Base-by-base conservation (phyloP, 1,140 invertebrate genomes). In the Yoshiicerus persimilis region DNA sequence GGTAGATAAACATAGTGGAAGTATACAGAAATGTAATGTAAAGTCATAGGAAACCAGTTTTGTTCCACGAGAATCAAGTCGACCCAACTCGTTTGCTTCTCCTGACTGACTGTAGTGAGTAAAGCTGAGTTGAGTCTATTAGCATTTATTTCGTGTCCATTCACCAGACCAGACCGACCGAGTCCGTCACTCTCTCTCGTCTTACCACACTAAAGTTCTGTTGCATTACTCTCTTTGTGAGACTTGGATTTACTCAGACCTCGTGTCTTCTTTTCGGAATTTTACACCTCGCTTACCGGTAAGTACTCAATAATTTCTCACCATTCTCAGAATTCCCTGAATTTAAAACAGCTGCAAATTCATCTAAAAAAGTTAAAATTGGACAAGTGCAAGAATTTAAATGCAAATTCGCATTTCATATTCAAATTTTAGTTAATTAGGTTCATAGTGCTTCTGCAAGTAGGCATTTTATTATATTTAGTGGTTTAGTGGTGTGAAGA, bases 111-210 rank as follows among this genome's bases (percentile, higher is more conserved):
- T 80, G 75, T 36, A 36, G 34, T 38, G 75, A 80, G 75, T 80
- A 23, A 66, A 80, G 70, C 20, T 75, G 30, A 36, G 75, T 80
- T 34, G 32, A 80, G 75, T 80, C 75, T 80, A 80, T 80, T 80
- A 80, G 75, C 75, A 80, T 80, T 80, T 80, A 80, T 80, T 80
- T 80, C 75, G 75, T 80, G 75, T 80, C 75, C 75, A 80, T 80
- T 38, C 75, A 80, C 75, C 75, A 80, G 30, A 80, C 66, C 66
- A 70, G 66, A 70, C 66, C 66, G 66, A 70, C 75, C 30, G 34
- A 80, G 34, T 80, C 75, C 75, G 75, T 80, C 75, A 38, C 75
- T 80, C 75, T 80, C 75, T 56, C 47, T 56, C 47, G 20, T n/a
- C 47, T 56, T 25, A 11, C 64, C 13, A 10, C 27, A n/a, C 75